A percentile compares a stretch with the other conserved stretches of the same genome.
Conservation (phyloP, 2,888 invertebrate species). For the Rhyacophila evoluta region DNA sequence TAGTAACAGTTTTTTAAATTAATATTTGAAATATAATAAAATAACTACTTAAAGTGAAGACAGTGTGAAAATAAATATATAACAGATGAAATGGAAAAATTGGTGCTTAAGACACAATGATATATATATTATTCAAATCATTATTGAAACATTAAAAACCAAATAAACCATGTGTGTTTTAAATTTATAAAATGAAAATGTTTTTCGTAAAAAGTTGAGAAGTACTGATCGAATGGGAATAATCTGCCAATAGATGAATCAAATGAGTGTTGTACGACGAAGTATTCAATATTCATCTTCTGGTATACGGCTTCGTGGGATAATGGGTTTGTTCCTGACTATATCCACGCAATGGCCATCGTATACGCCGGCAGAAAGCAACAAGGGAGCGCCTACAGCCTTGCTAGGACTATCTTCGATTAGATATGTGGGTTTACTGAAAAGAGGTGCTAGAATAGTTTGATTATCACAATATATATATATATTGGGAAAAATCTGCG, state of each 20-base stretch:
- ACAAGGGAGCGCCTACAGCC: constrained; percentile 42
- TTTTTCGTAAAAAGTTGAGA: neutral
- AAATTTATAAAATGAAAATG: neutral
- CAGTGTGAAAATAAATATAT: too few species aligned
- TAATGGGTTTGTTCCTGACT: constrained; percentile 50
- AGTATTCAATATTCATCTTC: constrained; percentile 46
- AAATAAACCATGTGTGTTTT: too few species aligned
- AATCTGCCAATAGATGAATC: constrained; percentile 30
- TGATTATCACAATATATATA: too few species aligned
- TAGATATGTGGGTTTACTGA: neutral
- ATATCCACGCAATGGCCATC: constrained; percentile 27
- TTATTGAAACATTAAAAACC: too few species aligned
- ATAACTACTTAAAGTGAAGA: too few species aligned
- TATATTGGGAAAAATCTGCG: too few species aligned
- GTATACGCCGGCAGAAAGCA: neutral
- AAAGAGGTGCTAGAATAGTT: neutral
- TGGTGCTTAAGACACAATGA: too few species aligned
- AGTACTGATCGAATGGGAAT: neutral
- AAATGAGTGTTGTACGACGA: constrained; percentile 26
- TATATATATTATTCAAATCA: too few species aligned
- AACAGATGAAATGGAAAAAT: too few species aligned
- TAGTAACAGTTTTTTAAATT: too few species aligned
- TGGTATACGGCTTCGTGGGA: constrained; percentile 47
- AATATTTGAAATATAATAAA: too few species aligned
- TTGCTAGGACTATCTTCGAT: neutral